Conservation (phyloP, 2,888 invertebrate genomes). For the Metellina segmentata region DNA sequence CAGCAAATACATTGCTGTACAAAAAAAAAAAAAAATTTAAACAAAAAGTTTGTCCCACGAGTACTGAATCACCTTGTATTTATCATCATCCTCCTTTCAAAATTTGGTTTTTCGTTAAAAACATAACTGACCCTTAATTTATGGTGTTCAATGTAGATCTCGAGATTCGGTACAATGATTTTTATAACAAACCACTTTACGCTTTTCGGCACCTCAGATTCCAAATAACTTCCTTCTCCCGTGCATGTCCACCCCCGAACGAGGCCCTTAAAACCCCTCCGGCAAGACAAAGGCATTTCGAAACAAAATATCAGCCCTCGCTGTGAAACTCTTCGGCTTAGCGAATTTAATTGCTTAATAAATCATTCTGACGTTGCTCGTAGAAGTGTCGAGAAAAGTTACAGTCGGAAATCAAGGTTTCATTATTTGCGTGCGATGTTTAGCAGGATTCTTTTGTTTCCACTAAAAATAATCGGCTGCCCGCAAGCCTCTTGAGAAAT, state of each 20-base stretch:
- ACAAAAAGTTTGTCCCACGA: too few relatives aligned
- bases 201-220: not conserved
- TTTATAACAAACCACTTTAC: not conserved
- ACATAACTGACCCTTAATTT: too few relatives aligned
- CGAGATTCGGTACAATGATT: not conserved
- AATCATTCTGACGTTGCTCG: not conserved
- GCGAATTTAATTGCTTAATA: not conserved
- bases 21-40: too few relatives aligned
- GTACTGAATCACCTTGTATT: too few relatives aligned
- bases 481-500: not conserved
- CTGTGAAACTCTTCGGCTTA: not conserved
- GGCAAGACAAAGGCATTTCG: not conserved
- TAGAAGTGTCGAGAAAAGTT: not conserved
- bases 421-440: constrained; percentile 1
- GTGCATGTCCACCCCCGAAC: not conserved
- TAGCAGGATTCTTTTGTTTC: not conserved
- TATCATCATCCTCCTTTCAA: too few relatives aligned
- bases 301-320: not conserved
- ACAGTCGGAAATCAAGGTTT: not conserved
- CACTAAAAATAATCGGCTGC: not conserved
- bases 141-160: not conserved
- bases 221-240: not conserved
- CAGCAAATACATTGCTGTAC: too few relatives aligned
- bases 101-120: too few relatives aligned
- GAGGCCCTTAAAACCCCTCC: not conserved